Evolutionary conservation across 2,113 vertebrate genomes (phyloP).

Genomic region (Heterotilapia buettikoferi): DNA sequence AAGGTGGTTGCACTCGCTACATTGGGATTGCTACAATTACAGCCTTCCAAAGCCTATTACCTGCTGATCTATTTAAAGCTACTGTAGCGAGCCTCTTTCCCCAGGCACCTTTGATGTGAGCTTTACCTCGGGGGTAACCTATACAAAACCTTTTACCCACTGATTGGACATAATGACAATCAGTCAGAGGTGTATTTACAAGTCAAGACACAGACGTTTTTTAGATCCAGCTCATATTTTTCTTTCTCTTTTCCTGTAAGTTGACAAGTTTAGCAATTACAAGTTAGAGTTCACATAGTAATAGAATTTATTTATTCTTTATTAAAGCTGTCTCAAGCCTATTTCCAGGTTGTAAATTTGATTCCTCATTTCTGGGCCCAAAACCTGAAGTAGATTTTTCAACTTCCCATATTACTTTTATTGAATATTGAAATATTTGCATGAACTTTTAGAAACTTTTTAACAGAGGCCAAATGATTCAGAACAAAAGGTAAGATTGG

Average conservation of each 20-base stretch:
- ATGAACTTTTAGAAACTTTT: background rate
- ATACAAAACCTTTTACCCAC: background rate
- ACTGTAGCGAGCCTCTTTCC: conserved; percentile 34
- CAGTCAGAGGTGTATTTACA: background rate
- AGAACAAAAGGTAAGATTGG: background rate
- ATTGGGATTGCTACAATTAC: conserved; percentile 43
- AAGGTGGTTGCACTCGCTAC: conserved; percentile 30
- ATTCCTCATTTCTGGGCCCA: background rate
- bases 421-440: background rate
- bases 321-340: background rate
- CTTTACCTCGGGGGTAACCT: background rate
- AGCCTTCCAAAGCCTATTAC: conserved; percentile 56
- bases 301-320: background rate
- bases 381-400: background rate
- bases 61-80: conserved; percentile 60
- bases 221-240: background rate
- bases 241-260: background rate
- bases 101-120: conserved; percentile 22
- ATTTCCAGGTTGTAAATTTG: background rate
- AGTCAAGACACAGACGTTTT: background rate
- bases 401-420: background rate
- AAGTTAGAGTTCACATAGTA: background rate
- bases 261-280: background rate
- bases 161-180: conserved; percentile 8
- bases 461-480: background rate